Evolutionary conservation across 1,140 invertebrate species (phyloP), one percentile per base, ranked within the genome.

Genomic region (Solen grandis): DNA sequence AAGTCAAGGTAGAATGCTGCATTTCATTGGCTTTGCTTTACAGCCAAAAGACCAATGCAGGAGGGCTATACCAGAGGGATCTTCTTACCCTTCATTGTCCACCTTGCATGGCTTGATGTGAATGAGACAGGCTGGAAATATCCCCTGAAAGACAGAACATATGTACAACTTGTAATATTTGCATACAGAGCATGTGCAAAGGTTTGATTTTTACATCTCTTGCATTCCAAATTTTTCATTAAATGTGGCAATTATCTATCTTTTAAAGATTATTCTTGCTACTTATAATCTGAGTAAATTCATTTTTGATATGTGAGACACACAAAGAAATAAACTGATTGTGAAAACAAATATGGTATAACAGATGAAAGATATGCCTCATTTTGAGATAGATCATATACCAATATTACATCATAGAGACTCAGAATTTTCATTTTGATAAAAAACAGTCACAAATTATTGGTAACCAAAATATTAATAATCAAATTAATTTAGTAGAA

Each of bases 41-140:
- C n/a, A n/a, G n/a, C n/a, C n/a, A n/a, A n/a, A n/a, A n/a, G n/a
- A n/a, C n/a, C n/a, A n/a, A n/a, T n/a, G n/a, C n/a, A n/a, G n/a
- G n/a, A n/a, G n/a, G n/a, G n/a, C n/a, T n/a, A n/a, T n/a, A n/a
- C n/a, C n/a, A n/a, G n/a, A n/a, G n/a, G n/a, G n/a, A n/a, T 33
- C 50, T 68, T 88, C 91, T 89, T 90, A 94, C 90, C 95, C 95
- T 91, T 95, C 95, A 92, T 95, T 95, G 85, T 95, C 95, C 80
- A 95, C 94, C 90, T 95, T 96, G 84, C 95, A 95, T 54, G 95
- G 94, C 90, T 96, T 96, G 63, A 96, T 92, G 90, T 95, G 93
- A 84, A 97, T 93, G 86, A 95, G 96, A 76, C 94, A 94, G 75
- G 94, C 95, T 50, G 97, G 97, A 91, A 97, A 98, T 87, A 97